phyloP scores from a whole-genome alignment of 2,888 invertebrate genomes.

The Chalcis sispes region DNA sequence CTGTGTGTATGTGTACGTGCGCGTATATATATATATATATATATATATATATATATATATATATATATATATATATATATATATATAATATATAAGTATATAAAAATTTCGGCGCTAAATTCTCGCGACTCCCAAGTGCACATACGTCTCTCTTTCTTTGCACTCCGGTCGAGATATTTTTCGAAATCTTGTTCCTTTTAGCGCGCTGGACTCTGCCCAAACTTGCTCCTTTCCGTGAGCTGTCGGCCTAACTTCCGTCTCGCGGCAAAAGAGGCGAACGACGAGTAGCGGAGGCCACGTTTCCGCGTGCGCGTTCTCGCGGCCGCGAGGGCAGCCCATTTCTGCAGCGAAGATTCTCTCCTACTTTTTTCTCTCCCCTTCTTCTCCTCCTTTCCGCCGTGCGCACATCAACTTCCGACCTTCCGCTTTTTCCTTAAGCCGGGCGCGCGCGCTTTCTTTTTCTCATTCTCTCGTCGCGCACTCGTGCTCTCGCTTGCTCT shows the following conservation, averaged over 20 bases:
- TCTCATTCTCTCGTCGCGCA: conserved; percentile 16
- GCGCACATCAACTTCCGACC: conserved; percentile 47
- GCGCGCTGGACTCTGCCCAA: conserved; percentile 71
- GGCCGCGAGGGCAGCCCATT: conserved; percentile 48
- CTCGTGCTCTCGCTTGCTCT: neutral
- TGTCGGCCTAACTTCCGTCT: conserved; percentile 72
- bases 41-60: too few relatives aligned
- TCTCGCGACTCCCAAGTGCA: too few relatives aligned
- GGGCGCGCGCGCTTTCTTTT: conserved; percentile 41
- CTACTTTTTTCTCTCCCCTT: conserved; percentile 37
- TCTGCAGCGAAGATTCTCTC: conserved; percentile 54
- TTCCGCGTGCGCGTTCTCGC: conserved; percentile 44
- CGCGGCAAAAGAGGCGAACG: conserved; percentile 61
- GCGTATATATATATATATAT: too few relatives aligned
- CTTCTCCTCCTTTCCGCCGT: conserved; percentile 16
- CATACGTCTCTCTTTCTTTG: conserved; percentile 21
- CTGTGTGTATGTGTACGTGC: too few relatives aligned
- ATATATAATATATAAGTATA: neutral
- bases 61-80: too few relatives aligned
- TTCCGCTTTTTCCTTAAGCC: conserved; percentile 59
- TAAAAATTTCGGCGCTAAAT: neutral
- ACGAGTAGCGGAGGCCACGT: too few relatives aligned
- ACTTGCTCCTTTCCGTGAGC: conserved; percentile 63
- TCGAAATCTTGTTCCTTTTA: conserved; percentile 72
- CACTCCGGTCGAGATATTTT: conserved; percentile 63